phyloP scores from a whole-genome alignment of 1,140 invertebrate genomes.

The Rhopalosiphum padi region DNA sequence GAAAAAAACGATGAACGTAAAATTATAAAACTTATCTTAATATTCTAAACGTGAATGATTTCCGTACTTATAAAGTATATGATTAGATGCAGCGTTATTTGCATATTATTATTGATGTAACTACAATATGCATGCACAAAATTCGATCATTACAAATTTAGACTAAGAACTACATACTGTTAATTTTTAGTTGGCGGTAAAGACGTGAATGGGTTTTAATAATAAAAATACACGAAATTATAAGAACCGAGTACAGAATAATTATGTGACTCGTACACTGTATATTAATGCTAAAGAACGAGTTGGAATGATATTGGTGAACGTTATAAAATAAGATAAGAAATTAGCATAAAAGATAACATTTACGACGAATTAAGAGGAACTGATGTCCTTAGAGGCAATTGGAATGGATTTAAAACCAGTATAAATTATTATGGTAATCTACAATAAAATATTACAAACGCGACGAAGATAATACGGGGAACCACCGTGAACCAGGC shows the following conservation, averaged over 20 bases:
- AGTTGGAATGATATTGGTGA: not conserved
- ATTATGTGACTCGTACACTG: not conserved
- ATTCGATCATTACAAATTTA: not conserved
- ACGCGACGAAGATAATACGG: not conserved
- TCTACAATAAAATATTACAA: not conserved
- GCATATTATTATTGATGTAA: not conserved
- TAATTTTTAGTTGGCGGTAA: not conserved
- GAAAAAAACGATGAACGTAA: not conserved
- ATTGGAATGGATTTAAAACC: constrained; percentile 21
- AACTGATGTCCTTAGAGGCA: not conserved
- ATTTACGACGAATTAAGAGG: not conserved
- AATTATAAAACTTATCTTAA: not conserved
- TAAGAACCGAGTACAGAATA: not conserved
- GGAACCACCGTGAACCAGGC: not conserved
- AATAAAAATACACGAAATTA: not conserved
- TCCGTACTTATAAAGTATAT: not conserved
- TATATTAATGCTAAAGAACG: not conserved
- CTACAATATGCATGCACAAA: not conserved
- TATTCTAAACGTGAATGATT: not conserved
- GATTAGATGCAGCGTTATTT: not conserved
- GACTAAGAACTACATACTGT: too few species aligned
- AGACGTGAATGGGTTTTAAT: not conserved
- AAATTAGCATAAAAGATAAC: constrained; percentile 13
- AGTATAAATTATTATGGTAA: constrained; percentile 4
- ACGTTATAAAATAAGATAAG: not conserved